Conservation (phyloP, 1,140 invertebrate species). For the Ostrea denselamellosa region DNA sequence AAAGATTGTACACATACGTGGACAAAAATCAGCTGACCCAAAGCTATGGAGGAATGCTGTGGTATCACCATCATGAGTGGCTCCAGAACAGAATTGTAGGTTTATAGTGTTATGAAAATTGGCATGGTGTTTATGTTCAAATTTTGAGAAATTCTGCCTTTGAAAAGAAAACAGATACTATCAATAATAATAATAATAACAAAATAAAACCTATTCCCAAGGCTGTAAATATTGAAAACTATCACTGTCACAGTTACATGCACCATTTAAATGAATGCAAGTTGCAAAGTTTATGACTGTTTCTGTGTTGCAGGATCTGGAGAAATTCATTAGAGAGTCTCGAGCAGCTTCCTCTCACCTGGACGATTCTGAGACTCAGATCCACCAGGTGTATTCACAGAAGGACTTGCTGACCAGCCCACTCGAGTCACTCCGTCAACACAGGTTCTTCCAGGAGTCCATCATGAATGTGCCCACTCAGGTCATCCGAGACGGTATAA, state of each 20-base stretch:
- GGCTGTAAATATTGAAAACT: too few relatives aligned
- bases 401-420: constrained; percentile 68
- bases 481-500: constrained; percentile 69
- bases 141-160: neutral
- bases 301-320: constrained; percentile 66
- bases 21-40: constrained; percentile 71
- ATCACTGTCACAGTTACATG: too few relatives aligned
- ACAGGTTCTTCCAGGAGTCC: constrained; percentile 69
- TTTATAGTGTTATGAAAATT: constrained; percentile 4
- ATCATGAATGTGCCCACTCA: constrained; percentile 68
- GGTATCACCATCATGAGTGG: constrained; percentile 73
- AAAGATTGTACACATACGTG: constrained; percentile 69
- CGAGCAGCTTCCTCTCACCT: constrained; percentile 68
- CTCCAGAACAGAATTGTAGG: constrained; percentile 75
- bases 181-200: too few relatives aligned
- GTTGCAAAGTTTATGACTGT: neutral
- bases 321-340: constrained; percentile 75
- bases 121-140: neutral
- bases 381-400: constrained; percentile 57
- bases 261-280: neutral
- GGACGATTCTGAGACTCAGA: constrained; percentile 70
- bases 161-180: too few relatives aligned
- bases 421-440: constrained; percentile 68
- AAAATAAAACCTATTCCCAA: too few relatives aligned
- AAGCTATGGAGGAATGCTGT: constrained; percentile 71